Conservation (phyloP, 2,113 vertebrate species). For the Gallinago paraguaiae region DNA sequence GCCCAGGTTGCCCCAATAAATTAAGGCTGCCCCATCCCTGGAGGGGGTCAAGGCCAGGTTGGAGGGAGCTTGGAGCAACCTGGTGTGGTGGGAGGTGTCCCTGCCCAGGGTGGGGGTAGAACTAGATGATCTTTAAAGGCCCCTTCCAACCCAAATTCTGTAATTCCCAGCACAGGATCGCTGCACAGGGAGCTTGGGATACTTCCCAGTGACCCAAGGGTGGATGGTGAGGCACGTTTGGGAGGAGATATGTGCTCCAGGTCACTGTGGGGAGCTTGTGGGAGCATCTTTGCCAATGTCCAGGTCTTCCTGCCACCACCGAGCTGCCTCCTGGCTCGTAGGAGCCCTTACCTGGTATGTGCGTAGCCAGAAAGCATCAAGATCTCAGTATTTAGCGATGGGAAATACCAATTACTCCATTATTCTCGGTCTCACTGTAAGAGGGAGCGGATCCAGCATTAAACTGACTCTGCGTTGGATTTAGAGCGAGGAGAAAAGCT, state of each 20-base stretch:
- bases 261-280: not conserved
- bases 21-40: not conserved
- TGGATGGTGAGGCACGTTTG: fast-evolving
- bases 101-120: not conserved
- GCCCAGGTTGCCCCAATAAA: not conserved
- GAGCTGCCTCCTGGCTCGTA: not conserved
- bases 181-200: fast-evolving
- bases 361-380: fast-evolving
- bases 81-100: not conserved
- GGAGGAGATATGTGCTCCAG: fast-evolving
- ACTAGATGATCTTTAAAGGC: not conserved
- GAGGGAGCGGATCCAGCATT: not conserved
- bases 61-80: not conserved
- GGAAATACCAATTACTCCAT: not conserved
- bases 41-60: not conserved
- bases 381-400: not conserved
- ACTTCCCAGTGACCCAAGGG: not conserved
- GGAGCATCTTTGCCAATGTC: not conserved
- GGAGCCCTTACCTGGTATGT: fast-evolving
- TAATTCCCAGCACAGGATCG: not conserved
- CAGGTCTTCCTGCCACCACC: fast-evolving
- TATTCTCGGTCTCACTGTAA: not conserved
- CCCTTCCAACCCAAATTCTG: not conserved
- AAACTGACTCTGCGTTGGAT: fast-evolving
- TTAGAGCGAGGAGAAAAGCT: not conserved